These are phyloP conservation scores for Sebastes fasciatus DNA, from an alignment of 2,113 vertebrate genomes.

Conservation along the genomic window DNA sequence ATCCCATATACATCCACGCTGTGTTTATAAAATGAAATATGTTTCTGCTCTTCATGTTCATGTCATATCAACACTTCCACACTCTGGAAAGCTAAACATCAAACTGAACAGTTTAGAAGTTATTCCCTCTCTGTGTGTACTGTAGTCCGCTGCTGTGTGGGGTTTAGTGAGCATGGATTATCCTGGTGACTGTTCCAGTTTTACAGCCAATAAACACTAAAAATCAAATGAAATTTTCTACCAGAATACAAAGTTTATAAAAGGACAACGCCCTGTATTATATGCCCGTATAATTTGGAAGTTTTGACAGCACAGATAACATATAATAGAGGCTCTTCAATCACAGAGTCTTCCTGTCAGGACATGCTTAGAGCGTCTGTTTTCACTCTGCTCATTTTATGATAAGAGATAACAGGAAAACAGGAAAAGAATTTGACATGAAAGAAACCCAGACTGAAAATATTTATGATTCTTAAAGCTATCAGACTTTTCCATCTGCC, in stretches of 20 bases:
- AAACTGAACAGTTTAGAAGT: not conserved
- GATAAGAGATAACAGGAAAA: conserved; percentile 2
- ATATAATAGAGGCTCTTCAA: conserved; percentile 10
- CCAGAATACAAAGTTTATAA: not conserved
- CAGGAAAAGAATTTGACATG: not conserved
- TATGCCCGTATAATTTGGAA: not conserved
- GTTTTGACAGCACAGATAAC: conserved; percentile 10
- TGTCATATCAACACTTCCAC: not conserved
- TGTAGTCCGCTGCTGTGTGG: not conserved
- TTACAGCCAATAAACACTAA: conserved; percentile 6
- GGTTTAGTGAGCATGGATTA: conserved; percentile 8
- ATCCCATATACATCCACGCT: not conserved
- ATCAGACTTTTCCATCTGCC: not conserved
- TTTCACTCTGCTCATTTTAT: conserved; percentile 18
- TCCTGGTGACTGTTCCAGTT: not conserved
- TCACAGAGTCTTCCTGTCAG: conserved; percentile 5
- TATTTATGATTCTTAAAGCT: conserved; percentile 8
- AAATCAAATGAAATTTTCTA: conserved; percentile 4
- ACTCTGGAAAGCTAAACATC: not conserved
- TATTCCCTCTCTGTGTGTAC: not conserved
- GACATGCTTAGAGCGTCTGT: conserved; percentile 32
- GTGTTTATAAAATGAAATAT: not conserved
- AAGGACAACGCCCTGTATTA: not conserved
- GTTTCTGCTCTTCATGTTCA: not conserved
- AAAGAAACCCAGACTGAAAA: not conserved